Percentiles rank a stretch among this genome's conserved stretches.
Conservation (phyloP, 2,113 vertebrate species). For the Amblyopsis rosae region DNA sequence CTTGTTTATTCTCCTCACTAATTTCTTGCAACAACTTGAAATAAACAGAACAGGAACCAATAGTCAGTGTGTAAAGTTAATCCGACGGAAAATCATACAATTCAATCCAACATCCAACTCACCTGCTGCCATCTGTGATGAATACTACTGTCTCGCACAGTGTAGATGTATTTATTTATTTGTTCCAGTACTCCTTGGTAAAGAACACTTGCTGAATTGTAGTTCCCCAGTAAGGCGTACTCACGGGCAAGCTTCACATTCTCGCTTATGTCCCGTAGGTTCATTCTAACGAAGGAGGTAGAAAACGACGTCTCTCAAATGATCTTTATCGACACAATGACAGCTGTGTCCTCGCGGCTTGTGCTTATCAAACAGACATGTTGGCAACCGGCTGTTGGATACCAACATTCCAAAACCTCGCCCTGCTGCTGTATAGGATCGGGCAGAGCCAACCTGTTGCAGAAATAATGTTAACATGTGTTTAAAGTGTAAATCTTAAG, state of each 20-base stretch:
- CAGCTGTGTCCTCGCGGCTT: neutral
- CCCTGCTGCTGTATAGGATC: too few relatives aligned
- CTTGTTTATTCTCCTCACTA: slow-evolving; percentile 88
- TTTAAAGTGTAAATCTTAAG: too few relatives aligned
- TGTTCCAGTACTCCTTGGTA: slow-evolving; percentile 94
- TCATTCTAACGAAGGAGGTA: slow-evolving; percentile 79
- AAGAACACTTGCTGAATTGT: slow-evolving; percentile 91
- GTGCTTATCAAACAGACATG: neutral
- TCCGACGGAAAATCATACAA: neutral
- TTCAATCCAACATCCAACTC: slow-evolving; percentile 8
- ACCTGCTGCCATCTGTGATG: slow-evolving; percentile 98
- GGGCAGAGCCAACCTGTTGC: too few relatives aligned
- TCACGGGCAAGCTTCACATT: slow-evolving; percentile 96
- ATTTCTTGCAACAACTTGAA: slow-evolving; percentile 93
- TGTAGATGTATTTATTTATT: slow-evolving; percentile 88
- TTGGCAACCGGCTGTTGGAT: too few relatives aligned
- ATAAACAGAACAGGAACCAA: slow-evolving; percentile 27
- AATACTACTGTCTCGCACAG: slow-evolving; percentile 82
- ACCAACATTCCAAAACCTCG: too few relatives aligned
- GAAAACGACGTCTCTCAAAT: neutral
- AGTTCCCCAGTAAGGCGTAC: slow-evolving; percentile 95
- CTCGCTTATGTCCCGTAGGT: slow-evolving; percentile 92
- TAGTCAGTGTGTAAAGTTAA: neutral
- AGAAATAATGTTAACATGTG: too few relatives aligned
- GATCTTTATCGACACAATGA: neutral